A percentile compares a stretch with the other conserved stretches of the same genome.
Conservation (phyloP, 2,888 invertebrate genomes). For the Stenodera caucasica region DNA sequence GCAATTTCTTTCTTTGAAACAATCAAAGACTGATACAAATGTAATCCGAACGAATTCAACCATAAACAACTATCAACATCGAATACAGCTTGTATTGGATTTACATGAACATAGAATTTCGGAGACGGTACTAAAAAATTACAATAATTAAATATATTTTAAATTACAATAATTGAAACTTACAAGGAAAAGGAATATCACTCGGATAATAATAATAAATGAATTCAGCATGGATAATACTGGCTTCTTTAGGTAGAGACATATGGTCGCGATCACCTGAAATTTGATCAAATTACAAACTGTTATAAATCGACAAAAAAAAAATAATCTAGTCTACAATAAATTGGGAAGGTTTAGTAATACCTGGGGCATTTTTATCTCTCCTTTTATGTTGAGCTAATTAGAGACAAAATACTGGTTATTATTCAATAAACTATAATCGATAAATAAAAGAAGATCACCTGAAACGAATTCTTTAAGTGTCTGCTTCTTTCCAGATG, state of each 20-base stretch:
- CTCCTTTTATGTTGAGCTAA: conserved; percentile 63
- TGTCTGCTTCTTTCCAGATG: conserved; percentile 70
- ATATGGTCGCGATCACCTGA: conserved; percentile 75
- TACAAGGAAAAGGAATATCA: conserved; percentile 84
- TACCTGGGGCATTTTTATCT: conserved; percentile 54
- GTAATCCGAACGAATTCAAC: conserved; percentile 91
- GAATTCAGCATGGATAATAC: conserved; percentile 92
- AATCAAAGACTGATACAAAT: conserved; percentile 76
- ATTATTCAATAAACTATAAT: not conserved
- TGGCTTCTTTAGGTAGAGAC: conserved; percentile 85
- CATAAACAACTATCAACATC: conserved; percentile 89
- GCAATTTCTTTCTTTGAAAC: conserved; percentile 53
- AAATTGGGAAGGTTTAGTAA: conserved; percentile 15
- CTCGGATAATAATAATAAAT: conserved; percentile 96
- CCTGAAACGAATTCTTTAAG: conserved; percentile 82
- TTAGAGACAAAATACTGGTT: conserved; percentile 38
- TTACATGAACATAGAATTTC: conserved; percentile 87
- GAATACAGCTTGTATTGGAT: conserved; percentile 85
- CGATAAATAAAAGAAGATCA: conserved; percentile 53
- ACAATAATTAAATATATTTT: conserved; percentile 18
- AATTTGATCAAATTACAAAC: conserved; percentile 30
- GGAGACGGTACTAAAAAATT: conserved; percentile 83
- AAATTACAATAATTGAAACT: conserved; percentile 46
- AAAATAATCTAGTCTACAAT: conserved; percentile 9
- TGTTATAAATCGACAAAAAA: conserved; percentile 14